These are phyloP conservation scores for Sturnus vulgaris DNA, from an alignment of 2,113 vertebrate species.

Conservation along the genomic window DNA sequence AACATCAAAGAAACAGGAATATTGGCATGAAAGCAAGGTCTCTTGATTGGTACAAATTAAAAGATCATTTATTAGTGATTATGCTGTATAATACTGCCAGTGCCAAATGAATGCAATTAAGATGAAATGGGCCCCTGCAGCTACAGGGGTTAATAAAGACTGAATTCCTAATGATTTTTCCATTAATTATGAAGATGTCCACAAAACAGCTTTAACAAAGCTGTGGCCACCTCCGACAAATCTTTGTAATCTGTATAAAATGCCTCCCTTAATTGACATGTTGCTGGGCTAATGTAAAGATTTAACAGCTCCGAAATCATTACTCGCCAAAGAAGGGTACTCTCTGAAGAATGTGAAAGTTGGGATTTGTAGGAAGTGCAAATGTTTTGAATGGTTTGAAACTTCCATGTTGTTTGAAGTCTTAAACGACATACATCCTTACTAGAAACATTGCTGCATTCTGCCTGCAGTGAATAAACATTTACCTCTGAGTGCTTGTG, in stretches of 20 bases:
- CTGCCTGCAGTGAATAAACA: not conserved
- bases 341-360: conserved; percentile 3
- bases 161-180: conserved; percentile 82
- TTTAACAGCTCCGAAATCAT: conserved; percentile 64
- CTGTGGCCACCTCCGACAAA: conserved; percentile 76
- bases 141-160: conserved; percentile 83
- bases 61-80: conserved; percentile 85
- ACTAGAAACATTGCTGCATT: not conserved
- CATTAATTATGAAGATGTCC: conserved; percentile 88
- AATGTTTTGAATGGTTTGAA: conserved; percentile 16
- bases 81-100: conserved; percentile 80
- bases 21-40: conserved; percentile 81
- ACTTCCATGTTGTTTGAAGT: conserved; percentile 36
- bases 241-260: conserved; percentile 78
- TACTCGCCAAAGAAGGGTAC: conserved; percentile 32
- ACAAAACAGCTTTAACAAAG: conserved; percentile 82
- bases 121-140: conserved; percentile 83
- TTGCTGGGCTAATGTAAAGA: conserved; percentile 71
- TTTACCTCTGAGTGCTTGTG: not conserved
- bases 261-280: conserved; percentile 72
- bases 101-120: conserved; percentile 86
- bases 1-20: conserved; percentile 82
- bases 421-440: not conserved
- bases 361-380: not conserved
- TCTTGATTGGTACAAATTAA: conserved; percentile 83